These are phyloP conservation scores for Hydra vulgaris DNA, from an alignment of 30 jellyfish, hydroid and myxozoan species.

Conservation along the genomic window DNA sequence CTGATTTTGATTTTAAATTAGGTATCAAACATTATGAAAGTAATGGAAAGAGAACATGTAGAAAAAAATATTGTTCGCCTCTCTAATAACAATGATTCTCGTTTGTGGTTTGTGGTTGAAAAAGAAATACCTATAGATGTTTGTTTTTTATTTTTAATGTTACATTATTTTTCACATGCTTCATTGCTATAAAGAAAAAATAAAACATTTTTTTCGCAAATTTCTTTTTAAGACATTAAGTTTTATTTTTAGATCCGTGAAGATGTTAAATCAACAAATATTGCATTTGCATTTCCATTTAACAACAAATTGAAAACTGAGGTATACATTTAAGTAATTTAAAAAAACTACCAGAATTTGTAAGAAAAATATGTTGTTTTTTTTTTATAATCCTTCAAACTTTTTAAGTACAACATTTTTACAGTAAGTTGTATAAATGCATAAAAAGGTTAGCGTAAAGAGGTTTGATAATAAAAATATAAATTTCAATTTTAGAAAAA, in stretches of 20 bases:
- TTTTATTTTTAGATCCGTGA: conserved; percentile 31
- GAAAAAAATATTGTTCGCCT: conserved; percentile 36
- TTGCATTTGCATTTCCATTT: conserved; percentile 67
- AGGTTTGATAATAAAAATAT: no score
- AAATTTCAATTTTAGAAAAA: no score
- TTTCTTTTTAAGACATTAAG: not conserved
- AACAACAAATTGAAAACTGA: not conserved
- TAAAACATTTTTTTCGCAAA: no score
- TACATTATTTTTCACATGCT: no score
- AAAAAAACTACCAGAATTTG: not conserved
- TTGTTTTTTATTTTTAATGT: not conserved
- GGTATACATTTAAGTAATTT: not conserved
- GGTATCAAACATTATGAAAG: conserved; percentile 6
- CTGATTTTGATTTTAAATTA: no score
- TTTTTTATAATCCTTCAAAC: no score
- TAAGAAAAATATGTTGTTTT: no score
- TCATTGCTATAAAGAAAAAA: no score
- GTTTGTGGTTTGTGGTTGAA: conserved; percentile 59
- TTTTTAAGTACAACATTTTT: no score
- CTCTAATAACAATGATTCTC: conserved; percentile 38
- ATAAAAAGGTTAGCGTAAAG: no score
- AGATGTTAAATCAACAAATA: conserved; percentile 45
- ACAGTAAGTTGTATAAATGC: no score
- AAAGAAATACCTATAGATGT: conserved; percentile 56
- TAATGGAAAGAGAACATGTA: conserved; percentile 28